Evolutionary conservation across 1,140 invertebrate species (phyloP), one percentile per base, ranked within the genome.

Genomic region (Sycophaga agraensis): DNA sequence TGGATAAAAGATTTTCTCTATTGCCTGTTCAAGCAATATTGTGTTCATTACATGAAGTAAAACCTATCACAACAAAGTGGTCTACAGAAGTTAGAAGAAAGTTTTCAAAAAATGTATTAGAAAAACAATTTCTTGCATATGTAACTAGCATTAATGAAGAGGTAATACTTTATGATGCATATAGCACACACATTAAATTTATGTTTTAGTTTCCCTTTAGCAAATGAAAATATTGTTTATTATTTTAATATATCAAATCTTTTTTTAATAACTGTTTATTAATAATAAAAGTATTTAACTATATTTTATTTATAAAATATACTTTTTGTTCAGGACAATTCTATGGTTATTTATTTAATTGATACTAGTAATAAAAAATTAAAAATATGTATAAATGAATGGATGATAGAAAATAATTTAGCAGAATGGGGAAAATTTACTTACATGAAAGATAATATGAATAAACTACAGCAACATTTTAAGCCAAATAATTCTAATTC

Each of bases 11-110:
- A 4, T 80, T 80, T 57, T 73, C 75, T 8, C 0, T 16, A 19
- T 5, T 77, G 11, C 71, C 74, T 8, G 74, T 74, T 0, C 71
- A 78, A 66, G 78, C 79, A 1, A 73, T 81, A 40, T 72, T 75
- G 12, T 81, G 77, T 42, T 71, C 71, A 11, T 65, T 81, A 14
- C 65, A 66, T 40, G 73, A 76, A 26, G 21, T 73, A 6, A 69
- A 66, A 43, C 78, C 78, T 2, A 11, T 6, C 8, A 26, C 58
- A 4, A 59, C 46, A 40, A 53, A 60, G 9, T 78, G 75, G 76
- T 17, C 66, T 2, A 54, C n/a, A 16, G 21, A 9, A 26, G 59
- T 65, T 6, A 67, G 35, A 1, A 40, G 59, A 12, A 19, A 45
- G 12, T 76, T 78, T 56, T 19, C 54, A 0, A 16, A 56, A 0